phyloP scores from a whole-genome alignment of 2,888 invertebrate species.

The Cheilosia urbana region DNA sequence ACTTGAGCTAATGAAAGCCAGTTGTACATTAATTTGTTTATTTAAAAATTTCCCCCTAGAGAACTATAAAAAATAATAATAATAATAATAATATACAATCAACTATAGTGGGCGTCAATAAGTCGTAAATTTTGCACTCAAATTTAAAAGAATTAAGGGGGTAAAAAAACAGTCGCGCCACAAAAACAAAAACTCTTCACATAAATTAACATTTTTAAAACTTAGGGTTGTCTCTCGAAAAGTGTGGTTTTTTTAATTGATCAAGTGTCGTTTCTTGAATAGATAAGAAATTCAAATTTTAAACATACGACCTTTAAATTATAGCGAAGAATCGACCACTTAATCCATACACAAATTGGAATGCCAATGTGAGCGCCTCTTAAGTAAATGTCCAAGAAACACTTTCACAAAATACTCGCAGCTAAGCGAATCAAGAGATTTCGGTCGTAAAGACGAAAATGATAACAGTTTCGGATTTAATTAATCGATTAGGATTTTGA shows the following conservation, averaged over 20 bases:
- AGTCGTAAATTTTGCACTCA: conserved; percentile 50
- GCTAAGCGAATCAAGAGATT: conserved; percentile 1
- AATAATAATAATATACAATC: background rate
- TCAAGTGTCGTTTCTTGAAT: background rate
- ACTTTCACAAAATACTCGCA: conserved; percentile 49
- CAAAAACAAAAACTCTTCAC: conserved; percentile 7
- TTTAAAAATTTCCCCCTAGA: conserved; percentile 15
- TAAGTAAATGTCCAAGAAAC: conserved; percentile 42
- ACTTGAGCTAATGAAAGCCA: conserved; percentile 43
- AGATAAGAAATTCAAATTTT: conserved; percentile 9
- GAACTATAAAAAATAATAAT: conserved; percentile 9
- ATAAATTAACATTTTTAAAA: conserved; percentile 23
- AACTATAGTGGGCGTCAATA: conserved; percentile 47
- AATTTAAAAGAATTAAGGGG: conserved; percentile 50
- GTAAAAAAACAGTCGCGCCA: conserved; percentile 28
- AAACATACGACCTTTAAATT: conserved; percentile 43
- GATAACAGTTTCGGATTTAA: conserved; percentile 46
- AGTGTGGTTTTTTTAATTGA: conserved; percentile 33
- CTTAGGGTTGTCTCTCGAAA: background rate
- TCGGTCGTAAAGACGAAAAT: conserved; percentile 28
- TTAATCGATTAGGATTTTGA: conserved; percentile 60
- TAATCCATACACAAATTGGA: conserved; percentile 4
- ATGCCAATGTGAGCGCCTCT: conserved; percentile 25
- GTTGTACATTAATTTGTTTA: conserved; percentile 50
- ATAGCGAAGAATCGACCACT: conserved; percentile 32